Base-by-base conservation (phyloP, 2,888 invertebrate species). In the Petrolisthes manimaculis region DNA sequence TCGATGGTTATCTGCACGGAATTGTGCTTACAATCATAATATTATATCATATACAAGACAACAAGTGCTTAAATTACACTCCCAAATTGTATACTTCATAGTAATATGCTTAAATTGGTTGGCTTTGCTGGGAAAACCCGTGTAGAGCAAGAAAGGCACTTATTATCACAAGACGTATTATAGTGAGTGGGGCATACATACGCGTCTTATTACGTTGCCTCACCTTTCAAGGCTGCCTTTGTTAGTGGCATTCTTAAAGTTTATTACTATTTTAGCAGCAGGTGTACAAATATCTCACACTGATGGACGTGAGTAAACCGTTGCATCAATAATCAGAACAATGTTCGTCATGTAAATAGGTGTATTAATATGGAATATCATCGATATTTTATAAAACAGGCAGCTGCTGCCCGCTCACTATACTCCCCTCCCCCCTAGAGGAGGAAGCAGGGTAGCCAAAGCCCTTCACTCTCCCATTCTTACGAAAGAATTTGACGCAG, bases 371-470 rank as follows among this genome's bases (percentile, higher is more conserved):
- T 12, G 71, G 71, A 71, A 71, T 71, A 71, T 14, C n/a, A 71
- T 71, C n/a, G 71, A n/a, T 71, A 71, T 71, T 71, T 12, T 71
- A 71, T n/a, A n/a, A 71, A 71, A 71, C 21, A 71, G 71, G 21
- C 71, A n/a, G 14, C 71, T 71, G 21, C 71, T 71, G 71, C 71
- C 71, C 71, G 14, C 71, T 71, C 71, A 71, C 71, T 6, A 12
- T 37, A 37, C 61, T 61, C 61, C 18, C 61, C 61, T 18, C 61
- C 18, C 61, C 71, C 83, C 56, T 75, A n/a, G n/a, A 37, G 71
- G 67, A 86, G 86, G 80, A 86, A 54, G 81, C 86, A 86, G 81
- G 54, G 86, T 77, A 54, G 77, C 80, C 86, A 81, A 86, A 81
- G 81, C 67, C 84, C 51, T 54, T 78, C 77, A 84, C 69, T 78